A percentile compares a stretch with the other conserved stretches of the same genome.
phyloP scores from a whole-genome alignment of 37 sponge, comb jelly and placozoan genomes.

The Cladorhizidae sp. region DNA sequence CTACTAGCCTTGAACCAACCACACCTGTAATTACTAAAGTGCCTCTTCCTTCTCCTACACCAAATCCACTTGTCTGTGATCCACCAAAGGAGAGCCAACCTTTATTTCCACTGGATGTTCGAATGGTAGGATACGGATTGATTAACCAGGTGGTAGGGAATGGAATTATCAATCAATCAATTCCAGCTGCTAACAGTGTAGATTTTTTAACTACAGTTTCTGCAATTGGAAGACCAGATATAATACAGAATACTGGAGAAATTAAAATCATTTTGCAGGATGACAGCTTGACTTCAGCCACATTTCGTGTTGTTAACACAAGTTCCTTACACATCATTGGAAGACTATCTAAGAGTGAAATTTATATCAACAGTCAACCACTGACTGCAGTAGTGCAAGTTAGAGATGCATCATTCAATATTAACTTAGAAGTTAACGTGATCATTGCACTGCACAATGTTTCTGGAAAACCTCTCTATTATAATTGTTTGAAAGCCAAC shows the following conservation, averaged over 20 bases:
- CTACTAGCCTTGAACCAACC: neutral
- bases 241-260: neutral
- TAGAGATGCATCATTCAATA: constrained; percentile 13
- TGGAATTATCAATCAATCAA: too few relatives aligned
- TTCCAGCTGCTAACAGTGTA: neutral
- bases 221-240: neutral
- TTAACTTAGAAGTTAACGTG: neutral
- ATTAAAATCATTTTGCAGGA: neutral
- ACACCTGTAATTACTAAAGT: neutral
- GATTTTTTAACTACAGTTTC: neutral
- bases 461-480: neutral
- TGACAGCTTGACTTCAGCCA: neutral
- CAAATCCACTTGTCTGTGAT: neutral
- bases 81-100: neutral
- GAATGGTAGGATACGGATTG: neutral
- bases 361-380: constrained; percentile 11
- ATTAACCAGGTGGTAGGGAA: too few relatives aligned
- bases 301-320: neutral
- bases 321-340: neutral
- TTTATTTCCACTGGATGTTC: neutral
- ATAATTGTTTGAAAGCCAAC: neutral
- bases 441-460: neutral
- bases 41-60: neutral
- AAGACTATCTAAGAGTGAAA: neutral
- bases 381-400: constrained; percentile 28